phyloP scores from a whole-genome alignment of 2,113 vertebrate species.

The Ictidomys tridecemlineatus region DNA sequence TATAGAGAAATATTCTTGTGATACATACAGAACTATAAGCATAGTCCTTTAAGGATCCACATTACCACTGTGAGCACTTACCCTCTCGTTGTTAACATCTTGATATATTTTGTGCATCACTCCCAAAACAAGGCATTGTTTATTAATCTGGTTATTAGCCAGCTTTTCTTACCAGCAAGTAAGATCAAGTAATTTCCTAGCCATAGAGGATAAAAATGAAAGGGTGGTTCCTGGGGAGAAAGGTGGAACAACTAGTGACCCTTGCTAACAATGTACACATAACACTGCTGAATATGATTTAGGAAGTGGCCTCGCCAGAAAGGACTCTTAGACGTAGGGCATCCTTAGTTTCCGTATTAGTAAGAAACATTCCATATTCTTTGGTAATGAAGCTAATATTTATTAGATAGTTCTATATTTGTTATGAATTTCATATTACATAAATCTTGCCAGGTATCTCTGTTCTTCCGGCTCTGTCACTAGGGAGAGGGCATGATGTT shows the following conservation, averaged over 20 bases:
- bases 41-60: background rate
- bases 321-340: background rate
- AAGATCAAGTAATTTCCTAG: background rate
- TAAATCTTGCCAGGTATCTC: background rate
- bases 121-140: background rate
- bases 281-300: background rate
- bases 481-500: background rate
- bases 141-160: conserved; percentile 33
- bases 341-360: background rate
- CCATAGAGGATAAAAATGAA: background rate
- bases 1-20: background rate
- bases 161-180: background rate
- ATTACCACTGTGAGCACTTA: background rate
- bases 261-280: background rate
- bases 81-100: background rate
- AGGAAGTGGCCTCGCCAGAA: background rate
- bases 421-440: conserved; percentile 3
- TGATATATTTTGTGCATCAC: background rate
- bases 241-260: background rate
- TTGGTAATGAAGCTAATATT: conserved; percentile 42
- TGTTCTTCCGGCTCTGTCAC: background rate
- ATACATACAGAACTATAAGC: background rate
- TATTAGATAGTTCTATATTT: background rate
- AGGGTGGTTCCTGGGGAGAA: background rate
- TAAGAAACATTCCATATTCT: background rate